phyloP scores from a whole-genome alignment of 1,140 invertebrate genomes.

The Eurosta solidaginis region DNA sequence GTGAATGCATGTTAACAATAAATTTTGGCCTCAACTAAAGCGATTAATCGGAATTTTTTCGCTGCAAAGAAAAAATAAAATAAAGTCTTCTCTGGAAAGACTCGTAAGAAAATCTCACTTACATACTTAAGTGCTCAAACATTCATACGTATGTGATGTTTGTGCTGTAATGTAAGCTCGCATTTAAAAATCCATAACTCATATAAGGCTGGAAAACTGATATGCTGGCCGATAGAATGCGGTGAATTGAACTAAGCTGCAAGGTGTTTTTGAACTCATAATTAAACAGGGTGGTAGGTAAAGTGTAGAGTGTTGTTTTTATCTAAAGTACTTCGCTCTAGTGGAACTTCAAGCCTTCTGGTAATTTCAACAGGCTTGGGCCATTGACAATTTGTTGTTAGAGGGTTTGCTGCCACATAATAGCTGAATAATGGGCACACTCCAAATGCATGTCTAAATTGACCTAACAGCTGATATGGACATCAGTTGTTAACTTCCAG shows the following conservation, averaged over 20 bases:
- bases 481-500: too few relatives aligned
- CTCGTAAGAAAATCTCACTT: not conserved
- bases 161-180: constrained; percentile 48
- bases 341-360: not conserved
- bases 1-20: constrained; percentile 19
- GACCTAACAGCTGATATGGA: too few relatives aligned
- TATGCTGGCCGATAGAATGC: constrained; percentile 39
- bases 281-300: not conserved
- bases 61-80: not conserved
- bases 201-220: constrained; percentile 59
- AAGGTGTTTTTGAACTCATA: not conserved
- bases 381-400: too few relatives aligned
- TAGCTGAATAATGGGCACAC: too few relatives aligned
- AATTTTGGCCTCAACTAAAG: constrained; percentile 11
- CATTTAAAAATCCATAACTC: constrained; percentile 59
- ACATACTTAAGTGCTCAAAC: not conserved
- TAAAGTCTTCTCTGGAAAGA: too few relatives aligned
- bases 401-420: too few relatives aligned
- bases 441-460: too few relatives aligned
- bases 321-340: not conserved
- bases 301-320: too few relatives aligned
- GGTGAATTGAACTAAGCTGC: not conserved
- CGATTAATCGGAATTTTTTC: not conserved
- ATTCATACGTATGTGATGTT: not conserved
- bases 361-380: too few relatives aligned